These are phyloP conservation scores for Scaptomyza caliginosa DNA, from an alignment of 2,888 invertebrate species.

Conservation along the genomic window DNA sequence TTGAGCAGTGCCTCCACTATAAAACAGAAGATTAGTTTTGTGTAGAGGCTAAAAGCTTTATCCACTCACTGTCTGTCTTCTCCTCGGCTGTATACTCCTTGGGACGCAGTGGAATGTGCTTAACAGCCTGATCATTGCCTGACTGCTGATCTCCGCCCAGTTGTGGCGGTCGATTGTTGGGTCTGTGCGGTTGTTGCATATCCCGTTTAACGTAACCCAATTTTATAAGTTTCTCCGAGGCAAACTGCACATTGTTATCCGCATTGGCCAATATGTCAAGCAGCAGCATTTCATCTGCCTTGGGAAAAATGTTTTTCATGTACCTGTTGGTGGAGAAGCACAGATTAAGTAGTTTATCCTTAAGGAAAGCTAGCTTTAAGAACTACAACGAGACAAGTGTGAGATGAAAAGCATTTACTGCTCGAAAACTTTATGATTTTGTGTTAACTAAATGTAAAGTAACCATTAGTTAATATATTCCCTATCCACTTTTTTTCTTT, in stretches of 20 bases:
- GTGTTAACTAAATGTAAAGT: too few relatives aligned
- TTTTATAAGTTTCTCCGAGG: constrained; percentile 91
- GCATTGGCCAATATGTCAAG: constrained; percentile 92
- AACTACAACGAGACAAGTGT: background rate
- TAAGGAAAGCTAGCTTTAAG: constrained; percentile 12
- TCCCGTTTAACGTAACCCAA: constrained; percentile 94
- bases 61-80: constrained; percentile 87
- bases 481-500: too few relatives aligned
- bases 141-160: constrained; percentile 60
- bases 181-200: constrained; percentile 87
- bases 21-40: background rate
- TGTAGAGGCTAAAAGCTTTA: too few relatives aligned
- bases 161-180: constrained; percentile 84
- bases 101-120: constrained; percentile 84
- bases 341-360: background rate
- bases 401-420: constrained; percentile 9
- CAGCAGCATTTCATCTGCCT: constrained; percentile 94
- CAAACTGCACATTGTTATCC: constrained; percentile 95
- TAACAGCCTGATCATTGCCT: constrained; percentile 49
- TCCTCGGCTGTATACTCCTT: constrained; percentile 89
- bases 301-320: constrained; percentile 95
- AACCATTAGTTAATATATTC: too few relatives aligned
- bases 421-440: background rate
- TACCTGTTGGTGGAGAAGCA: constrained; percentile 86
- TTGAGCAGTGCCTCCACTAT: constrained; percentile 89